Conservation (phyloP, 2,113 vertebrate genomes). For the Tylochromis polylepis region DNA sequence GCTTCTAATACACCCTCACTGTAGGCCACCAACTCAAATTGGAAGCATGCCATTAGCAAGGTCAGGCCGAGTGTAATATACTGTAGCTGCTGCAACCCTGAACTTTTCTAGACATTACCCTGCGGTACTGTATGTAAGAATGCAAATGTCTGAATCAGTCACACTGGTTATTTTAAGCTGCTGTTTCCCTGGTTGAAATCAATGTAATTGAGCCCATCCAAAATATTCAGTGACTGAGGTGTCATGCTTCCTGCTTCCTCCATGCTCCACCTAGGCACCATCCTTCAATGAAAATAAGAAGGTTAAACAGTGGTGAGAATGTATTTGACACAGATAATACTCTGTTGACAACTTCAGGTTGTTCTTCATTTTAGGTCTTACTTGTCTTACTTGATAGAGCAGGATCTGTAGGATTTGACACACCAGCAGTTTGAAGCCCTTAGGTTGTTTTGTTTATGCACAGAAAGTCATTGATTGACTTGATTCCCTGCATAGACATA, state of each 20-base stretch:
- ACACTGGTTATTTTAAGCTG: neutral
- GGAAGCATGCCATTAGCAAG: slow-evolving; percentile 41
- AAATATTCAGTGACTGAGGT: neutral
- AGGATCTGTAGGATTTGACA: neutral
- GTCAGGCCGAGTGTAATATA: slow-evolving; percentile 22
- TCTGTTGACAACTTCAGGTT: neutral
- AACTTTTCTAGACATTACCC: neutral
- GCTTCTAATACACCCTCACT: neutral
- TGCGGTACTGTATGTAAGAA: neutral
- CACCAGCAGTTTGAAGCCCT: neutral
- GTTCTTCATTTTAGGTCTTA: neutral
- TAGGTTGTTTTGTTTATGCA: neutral
- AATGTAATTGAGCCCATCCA: neutral
- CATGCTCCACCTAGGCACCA: neutral
- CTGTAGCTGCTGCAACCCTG: neutral
- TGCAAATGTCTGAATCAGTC: neutral
- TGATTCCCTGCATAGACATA: neutral
- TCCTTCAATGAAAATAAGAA: neutral
- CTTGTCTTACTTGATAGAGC: neutral
- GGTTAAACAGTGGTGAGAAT: neutral
- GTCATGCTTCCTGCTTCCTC: neutral
- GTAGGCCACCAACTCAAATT: slow-evolving; percentile 27
- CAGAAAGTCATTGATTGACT: neutral
- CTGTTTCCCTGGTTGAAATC: neutral
- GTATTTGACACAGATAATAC: neutral